Evolutionary conservation across 2,888 invertebrate genomes (phyloP).

Genomic region (Ophioninae sp.): DNA sequence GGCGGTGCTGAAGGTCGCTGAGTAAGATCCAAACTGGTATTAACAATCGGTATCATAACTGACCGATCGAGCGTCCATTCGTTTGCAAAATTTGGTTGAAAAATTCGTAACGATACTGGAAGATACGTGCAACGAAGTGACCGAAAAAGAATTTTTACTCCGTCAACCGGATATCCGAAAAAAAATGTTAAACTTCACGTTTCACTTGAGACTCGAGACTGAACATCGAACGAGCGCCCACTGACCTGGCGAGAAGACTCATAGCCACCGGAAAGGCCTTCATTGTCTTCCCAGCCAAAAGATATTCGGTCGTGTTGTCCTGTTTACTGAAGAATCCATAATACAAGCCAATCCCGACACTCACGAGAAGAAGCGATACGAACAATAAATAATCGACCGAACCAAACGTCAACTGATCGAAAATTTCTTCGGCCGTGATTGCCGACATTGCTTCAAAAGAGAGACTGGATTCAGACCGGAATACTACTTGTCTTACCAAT

Average conservation of each 20-base stretch:
- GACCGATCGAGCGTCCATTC: too few relatives aligned
- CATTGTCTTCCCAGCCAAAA: conserved; percentile 89
- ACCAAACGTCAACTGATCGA: conserved; percentile 78
- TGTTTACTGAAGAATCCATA: conserved; percentile 84
- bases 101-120: background rate
- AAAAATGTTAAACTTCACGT: background rate
- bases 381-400: conserved; percentile 84
- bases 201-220: background rate
- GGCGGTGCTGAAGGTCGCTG: too few relatives aligned
- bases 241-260: conserved; percentile 88
- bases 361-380: conserved; percentile 81
- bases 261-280: conserved; percentile 87
- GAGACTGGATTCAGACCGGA: background rate
- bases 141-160: background rate
- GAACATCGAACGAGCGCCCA: background rate
- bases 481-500: background rate
- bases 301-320: conserved; percentile 86
- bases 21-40: too few relatives aligned
- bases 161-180: background rate
- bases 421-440: conserved; percentile 34
- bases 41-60: too few relatives aligned
- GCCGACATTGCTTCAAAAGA: conserved; percentile 38
- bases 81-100: background rate
- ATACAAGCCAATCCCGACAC: conserved; percentile 84
- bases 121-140: background rate